Evolutionary conservation across 1,140 invertebrate species (phyloP).

Genomic region (Achatina immaculata): DNA sequence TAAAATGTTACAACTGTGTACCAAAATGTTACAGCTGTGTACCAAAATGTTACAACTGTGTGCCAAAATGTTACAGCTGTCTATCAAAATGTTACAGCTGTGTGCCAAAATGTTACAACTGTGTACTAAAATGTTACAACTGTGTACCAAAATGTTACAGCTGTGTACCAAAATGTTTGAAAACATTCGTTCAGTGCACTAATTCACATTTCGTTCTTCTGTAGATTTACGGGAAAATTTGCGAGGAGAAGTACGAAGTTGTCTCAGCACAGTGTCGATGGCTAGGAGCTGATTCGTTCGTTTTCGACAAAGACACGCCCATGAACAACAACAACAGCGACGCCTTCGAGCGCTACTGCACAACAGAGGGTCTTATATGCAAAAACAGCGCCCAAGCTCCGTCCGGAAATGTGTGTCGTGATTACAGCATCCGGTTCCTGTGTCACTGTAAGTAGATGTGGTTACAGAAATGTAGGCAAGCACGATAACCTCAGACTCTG

Average conservation of each 20-base stretch:
- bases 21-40: too few species aligned
- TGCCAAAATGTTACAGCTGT: too few species aligned
- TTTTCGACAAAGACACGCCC: neutral
- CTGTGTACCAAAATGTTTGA: too few species aligned
- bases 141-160: too few species aligned
- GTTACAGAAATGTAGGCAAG: too few species aligned
- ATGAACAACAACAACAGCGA: neutral
- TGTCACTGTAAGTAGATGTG: slow-evolving; percentile 5
- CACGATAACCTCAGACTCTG: too few species aligned
- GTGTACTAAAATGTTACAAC: too few species aligned
- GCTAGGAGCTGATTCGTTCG: neutral
- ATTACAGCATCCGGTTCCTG: neutral
- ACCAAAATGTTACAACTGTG: too few species aligned
- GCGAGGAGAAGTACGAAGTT: neutral
- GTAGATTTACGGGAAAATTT: neutral
- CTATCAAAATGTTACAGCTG: too few species aligned
- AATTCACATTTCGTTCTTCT: neutral
- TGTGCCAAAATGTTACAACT: too few species aligned
- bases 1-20: too few species aligned
- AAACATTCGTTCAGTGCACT: too few species aligned
- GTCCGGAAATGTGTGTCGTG: neutral
- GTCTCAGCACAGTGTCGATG: neutral
- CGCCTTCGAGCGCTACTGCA: neutral
- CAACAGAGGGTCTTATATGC: neutral
- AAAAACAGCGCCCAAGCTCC: neutral